phyloP scores from a whole-genome alignment of 2,113 vertebrate genomes.

The Thunnus thynnus region DNA sequence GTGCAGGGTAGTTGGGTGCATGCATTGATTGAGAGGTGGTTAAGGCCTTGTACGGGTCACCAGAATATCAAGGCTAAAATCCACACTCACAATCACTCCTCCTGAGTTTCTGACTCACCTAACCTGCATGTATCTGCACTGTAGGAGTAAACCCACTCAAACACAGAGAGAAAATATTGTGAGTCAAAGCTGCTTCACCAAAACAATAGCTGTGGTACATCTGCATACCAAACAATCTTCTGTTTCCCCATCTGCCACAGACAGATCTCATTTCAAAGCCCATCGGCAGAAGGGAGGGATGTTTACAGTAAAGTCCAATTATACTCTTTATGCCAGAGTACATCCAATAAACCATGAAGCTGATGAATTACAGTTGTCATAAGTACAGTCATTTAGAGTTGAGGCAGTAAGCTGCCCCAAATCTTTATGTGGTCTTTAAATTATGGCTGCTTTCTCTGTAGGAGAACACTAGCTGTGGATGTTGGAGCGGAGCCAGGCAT shows the following conservation, averaged over 20 bases:
- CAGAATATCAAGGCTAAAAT: background rate
- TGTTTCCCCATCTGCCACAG: conserved; percentile 36
- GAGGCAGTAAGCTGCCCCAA: conserved; percentile 30
- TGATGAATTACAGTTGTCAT: conserved; percentile 57
- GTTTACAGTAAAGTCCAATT: conserved; percentile 68
- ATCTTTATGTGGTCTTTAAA: conserved; percentile 46
- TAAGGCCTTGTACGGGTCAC: background rate
- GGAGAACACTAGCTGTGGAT: conserved; percentile 35
- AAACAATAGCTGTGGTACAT: conserved; percentile 37
- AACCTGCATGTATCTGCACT: background rate
- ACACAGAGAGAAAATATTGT: background rate
- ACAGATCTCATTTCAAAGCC: conserved; percentile 52
- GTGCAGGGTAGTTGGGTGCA: background rate
- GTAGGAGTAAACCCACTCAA: background rate
- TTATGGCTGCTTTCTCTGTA: conserved; percentile 34
- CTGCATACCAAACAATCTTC: conserved; percentile 17
- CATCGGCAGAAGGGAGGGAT: conserved; percentile 32
- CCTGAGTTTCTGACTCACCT: background rate
- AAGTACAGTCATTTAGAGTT: conserved; percentile 44
- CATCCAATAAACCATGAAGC: conserved; percentile 56
- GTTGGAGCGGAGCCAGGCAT: conserved; percentile 44
- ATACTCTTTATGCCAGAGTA: conserved; percentile 43
- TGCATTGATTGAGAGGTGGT: background rate
- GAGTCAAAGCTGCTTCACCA: background rate
- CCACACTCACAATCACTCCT: background rate